Conservation (phyloP, 2,113 vertebrate genomes). For the Sapayoa aenigma region DNA sequence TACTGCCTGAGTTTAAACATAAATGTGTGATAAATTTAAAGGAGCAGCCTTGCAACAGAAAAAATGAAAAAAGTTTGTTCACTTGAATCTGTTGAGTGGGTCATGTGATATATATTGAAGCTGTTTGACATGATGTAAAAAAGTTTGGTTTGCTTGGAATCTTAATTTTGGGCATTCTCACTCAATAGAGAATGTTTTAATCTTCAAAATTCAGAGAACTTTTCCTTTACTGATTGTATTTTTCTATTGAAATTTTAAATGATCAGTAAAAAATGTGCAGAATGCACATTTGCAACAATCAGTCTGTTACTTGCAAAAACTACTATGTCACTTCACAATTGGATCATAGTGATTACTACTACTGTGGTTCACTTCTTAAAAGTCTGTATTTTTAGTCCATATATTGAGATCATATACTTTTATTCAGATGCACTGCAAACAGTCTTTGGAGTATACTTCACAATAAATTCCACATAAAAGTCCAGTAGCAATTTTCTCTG, state of each 20-base stretch:
- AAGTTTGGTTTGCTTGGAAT: neutral
- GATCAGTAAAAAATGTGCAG: no score
- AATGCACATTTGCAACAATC: neutral
- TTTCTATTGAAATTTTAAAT: neutral
- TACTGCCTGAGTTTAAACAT: neutral
- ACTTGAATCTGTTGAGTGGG: neutral
- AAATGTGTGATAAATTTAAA: neutral
- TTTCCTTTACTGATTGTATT: neutral
- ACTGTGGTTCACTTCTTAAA: neutral
- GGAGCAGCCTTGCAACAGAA: neutral
- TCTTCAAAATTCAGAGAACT: neutral
- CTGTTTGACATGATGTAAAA: neutral
- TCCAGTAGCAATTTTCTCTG: neutral
- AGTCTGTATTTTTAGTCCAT: neutral
- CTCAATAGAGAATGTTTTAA: neutral
- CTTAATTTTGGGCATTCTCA: neutral
- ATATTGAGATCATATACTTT: neutral
- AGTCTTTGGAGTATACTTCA: neutral
- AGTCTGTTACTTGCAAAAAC: neutral
- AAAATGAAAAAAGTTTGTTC: neutral
- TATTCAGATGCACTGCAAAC: neutral
- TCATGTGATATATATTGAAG: neutral
- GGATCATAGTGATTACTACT: neutral
- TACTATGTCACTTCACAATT: neutral
- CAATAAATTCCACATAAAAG: neutral